Evolutionary conservation across 1,140 invertebrate genomes (phyloP).

Genomic region (Anoplophora glabripennis): DNA sequence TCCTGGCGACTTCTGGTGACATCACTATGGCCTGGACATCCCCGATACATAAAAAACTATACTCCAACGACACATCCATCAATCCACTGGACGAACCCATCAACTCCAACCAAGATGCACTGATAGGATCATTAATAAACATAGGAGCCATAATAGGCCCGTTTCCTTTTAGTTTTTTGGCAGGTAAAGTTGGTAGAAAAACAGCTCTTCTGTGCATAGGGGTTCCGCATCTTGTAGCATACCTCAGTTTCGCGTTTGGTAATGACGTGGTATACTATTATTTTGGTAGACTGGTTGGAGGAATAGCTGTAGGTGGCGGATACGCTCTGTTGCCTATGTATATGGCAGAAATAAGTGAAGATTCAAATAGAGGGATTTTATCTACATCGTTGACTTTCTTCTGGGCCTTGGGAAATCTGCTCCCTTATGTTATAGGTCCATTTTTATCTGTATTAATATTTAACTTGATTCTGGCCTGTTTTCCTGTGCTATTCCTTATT

Average conservation of each 20-base stretch:
- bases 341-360: conserved; percentile 63
- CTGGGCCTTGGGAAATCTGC: conserved; percentile 27
- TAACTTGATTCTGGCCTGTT: conserved; percentile 49
- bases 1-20: background rate
- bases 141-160: conserved; percentile 67
- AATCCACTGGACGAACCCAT: conserved; percentile 43
- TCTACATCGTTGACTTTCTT: conserved; percentile 24
- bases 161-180: conserved; percentile 36
- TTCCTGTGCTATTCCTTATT: conserved; percentile 54
- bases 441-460: conserved; percentile 42
- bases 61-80: conserved; percentile 17
- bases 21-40: conserved; percentile 62
- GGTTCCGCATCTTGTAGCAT: conserved; percentile 62
- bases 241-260: conserved; percentile 59
- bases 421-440: conserved; percentile 31
- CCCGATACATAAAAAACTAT: conserved; percentile 59
- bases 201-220: conserved; percentile 43
- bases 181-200: conserved; percentile 49
- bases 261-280: conserved; percentile 54
- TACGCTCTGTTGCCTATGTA: conserved; percentile 64
- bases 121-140: conserved; percentile 76
- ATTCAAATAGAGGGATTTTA: conserved; percentile 60
- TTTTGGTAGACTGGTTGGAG: conserved; percentile 53
- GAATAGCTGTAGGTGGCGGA: conserved; percentile 64
- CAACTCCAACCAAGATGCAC: conserved; percentile 59